Conservation (phyloP, 2,888 invertebrate species). For the Eueremaeus valkanovi region DNA sequence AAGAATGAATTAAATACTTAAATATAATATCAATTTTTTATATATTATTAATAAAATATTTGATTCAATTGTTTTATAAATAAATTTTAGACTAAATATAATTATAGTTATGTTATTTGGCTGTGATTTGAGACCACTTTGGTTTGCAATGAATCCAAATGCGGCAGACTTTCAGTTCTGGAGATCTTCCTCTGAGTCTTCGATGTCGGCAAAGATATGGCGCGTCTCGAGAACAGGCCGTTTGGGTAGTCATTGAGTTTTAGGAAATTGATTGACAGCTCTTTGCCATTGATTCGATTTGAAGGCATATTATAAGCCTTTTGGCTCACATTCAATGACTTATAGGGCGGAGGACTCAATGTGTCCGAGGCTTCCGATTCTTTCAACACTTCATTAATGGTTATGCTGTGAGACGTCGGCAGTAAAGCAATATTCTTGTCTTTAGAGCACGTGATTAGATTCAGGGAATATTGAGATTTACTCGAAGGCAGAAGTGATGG, state of each 20-base stretch:
- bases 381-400: conserved; percentile 6
- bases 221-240: not conserved
- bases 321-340: not conserved
- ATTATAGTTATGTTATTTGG: not conserved
- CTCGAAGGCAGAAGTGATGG: not conserved
- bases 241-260: not conserved
- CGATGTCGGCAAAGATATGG: not conserved
- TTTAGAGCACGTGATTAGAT: not conserved
- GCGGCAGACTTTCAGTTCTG: not conserved
- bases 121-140: not conserved
- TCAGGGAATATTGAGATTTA: not conserved
- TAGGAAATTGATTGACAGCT: not conserved
- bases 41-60: too few species aligned
- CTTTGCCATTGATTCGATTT: not conserved
- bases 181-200: not conserved
- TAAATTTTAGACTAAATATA: not conserved
- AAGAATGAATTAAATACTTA: too few species aligned
- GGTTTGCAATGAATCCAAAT: not conserved
- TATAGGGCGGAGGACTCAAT: not conserved
- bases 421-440: not conserved
- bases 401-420: conserved; percentile 3
- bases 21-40: not conserved
- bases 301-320: not conserved
- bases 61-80: not conserved
- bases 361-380: not conserved